Evolutionary conservation across 2,113 vertebrate genomes (phyloP).

Genomic region (Microcebus lehilahytsara): DNA sequence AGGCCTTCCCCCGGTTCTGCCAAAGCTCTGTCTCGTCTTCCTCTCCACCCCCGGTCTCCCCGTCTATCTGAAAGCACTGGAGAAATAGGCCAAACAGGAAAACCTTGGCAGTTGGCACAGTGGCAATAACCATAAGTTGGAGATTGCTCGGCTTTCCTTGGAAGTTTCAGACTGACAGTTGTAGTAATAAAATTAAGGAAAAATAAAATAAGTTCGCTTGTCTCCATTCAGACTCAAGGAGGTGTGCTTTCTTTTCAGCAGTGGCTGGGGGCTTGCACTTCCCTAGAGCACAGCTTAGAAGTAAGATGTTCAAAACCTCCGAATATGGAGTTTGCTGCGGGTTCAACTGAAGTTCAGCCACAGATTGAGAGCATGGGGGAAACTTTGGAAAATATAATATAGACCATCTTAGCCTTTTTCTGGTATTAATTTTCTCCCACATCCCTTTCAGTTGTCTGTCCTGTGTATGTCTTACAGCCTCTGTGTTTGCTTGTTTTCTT

Average conservation of each 20-base stretch:
- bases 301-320: neutral
- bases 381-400: conserved; percentile 50
- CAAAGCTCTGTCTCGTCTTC: neutral
- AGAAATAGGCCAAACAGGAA: neutral
- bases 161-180: neutral
- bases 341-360: conserved; percentile 68
- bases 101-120: neutral
- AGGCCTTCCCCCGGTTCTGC: neutral
- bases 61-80: neutral
- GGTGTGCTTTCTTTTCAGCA: neutral
- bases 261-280: neutral
- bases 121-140: neutral
- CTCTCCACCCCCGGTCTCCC: neutral
- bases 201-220: neutral
- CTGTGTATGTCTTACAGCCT: neutral
- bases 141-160: neutral
- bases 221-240: neutral
- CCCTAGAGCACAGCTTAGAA: neutral
- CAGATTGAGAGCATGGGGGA: neutral
- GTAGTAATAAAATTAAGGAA: neutral
- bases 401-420: conserved; percentile 27
- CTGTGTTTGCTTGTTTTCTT: conserved; percentile 31
- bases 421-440: conserved; percentile 56
- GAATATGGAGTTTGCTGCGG: neutral
- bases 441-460: conserved; percentile 47